Conservation (phyloP, 2,113 vertebrate species). For the Neogobius melanostomus region DNA sequence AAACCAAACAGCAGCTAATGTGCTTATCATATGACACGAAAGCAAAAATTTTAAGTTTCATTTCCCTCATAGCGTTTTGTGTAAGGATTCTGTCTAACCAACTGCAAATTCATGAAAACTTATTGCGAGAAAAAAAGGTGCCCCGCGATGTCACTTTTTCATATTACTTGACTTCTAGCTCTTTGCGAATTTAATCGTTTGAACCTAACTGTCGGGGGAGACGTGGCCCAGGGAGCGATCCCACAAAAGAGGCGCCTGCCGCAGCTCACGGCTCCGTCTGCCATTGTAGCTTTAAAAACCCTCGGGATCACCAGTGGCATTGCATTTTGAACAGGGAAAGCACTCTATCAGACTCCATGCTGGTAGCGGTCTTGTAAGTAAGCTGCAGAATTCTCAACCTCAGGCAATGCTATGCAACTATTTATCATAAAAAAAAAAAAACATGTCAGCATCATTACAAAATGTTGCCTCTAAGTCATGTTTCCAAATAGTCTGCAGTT, state of each 20-base stretch:
- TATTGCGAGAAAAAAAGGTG: not conserved
- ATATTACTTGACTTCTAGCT: constrained; percentile 1
- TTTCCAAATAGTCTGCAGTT: not conserved
- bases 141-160: not conserved
- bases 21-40: too few species aligned
- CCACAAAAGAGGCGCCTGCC: not conserved
- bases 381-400: not conserved
- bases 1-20: too few species aligned
- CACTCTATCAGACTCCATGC: not conserved
- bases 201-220: not conserved
- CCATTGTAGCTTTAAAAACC: constrained; percentile 6
- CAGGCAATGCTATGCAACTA: not conserved
- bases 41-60: not conserved
- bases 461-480: not conserved
- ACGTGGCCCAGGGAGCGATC: not conserved
- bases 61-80: not conserved
- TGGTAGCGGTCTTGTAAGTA: not conserved
- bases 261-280: not conserved
- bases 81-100: not conserved
- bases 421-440: not conserved
- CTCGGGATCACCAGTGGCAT: not conserved
- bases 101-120: not conserved
- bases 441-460: not conserved
- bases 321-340: constrained; percentile 1
- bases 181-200: not conserved